Base-by-base conservation (phyloP, 2,113 vertebrate species). In the Alosa alosa region DNA sequence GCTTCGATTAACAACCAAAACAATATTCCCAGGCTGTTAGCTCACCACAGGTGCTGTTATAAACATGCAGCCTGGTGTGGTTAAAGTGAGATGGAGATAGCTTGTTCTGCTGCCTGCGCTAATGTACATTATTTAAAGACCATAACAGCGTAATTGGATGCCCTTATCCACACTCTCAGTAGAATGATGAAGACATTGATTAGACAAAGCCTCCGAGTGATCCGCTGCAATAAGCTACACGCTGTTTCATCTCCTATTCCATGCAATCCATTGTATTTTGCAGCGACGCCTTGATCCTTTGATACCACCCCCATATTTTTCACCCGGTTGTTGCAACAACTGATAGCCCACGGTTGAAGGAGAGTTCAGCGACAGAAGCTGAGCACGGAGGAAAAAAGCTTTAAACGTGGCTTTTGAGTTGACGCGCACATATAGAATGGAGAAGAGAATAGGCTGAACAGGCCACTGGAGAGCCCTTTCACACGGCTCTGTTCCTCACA, bases 281-380 rank as follows among this genome's bases (percentile, higher is more conserved):
- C 36, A 15, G 31, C 4, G 25, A 78, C 11, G 31, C 41, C 36
- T 78, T 39, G 72, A 78, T 78, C 72, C 2, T 78, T 78, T 78
- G 81, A 89, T 85, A 83, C 87, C 86, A 47, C 44, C 87, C 81
- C 82, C 86, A 88, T 87, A 82, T 88, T 88, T 75, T 83, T 0
- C 64, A n/a, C 45, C 47, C 86, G 88, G 50, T 82, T 86, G 86
- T 82, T 85, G 88, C 81, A 60, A 82, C 6, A 46, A 6, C 60
- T 86, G 88, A 89, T 55, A 86, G 84, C 25, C 41, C 47, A 18
- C 11, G 47, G 22, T 88, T 81, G 64, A 82, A 81, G 25, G 78
- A 82, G 57, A 81, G 55, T 1, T 81, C 7, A 57, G 86, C 49
- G 41, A 50, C 15, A 75, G 41, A 57, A 39, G 82, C 15, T 31